Base-by-base conservation (phyloP, 2,113 vertebrate species). In the Isichthys henryi region DNA sequence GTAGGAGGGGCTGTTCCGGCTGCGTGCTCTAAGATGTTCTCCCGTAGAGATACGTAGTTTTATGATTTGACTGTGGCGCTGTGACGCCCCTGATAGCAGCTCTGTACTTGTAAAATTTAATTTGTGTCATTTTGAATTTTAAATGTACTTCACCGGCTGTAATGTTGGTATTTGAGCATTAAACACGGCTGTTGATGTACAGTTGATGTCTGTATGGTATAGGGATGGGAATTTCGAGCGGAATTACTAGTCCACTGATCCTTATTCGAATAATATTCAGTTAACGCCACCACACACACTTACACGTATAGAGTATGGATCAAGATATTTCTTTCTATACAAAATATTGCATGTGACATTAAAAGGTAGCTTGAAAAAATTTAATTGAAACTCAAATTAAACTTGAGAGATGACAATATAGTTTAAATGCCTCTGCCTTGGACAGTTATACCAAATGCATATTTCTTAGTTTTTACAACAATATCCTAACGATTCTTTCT, bases 141-240 rank as follows among this genome's bases (percentile, higher is more conserved):
- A 93, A 92, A 91, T 94, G 94, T 94, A 92, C 93, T 90, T 91
- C 91, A 86, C 94, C 93, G 92, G 91, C 90, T 93, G 39, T 39
- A 39, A 39, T 39, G 39, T 39, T 39, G 94, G 93, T 95, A 90
- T 91, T 93, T 94, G 94, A 95, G 94, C 94, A 95, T 95, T 94
- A 94, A 93, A 94, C 82, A 92, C 92, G 91, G 90, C 94, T 94
- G 94, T 94, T 95, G 93, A 91, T 90, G 62, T 94, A 93, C 93
- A 93, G 93, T 91, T 92, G 88, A 43, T 52, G 35, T 46, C 31
- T 58, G 89, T 87, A 39, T n/a, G 43, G 35, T 89, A 50, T 52
- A 85, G 77, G 19, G 31, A 84, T 88, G 88, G 11, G n/a, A 74
- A 87, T 88, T 62, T 17, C 27, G 0, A 70, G 62, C 5, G 8